phyloP scores from a whole-genome alignment of 2,113 vertebrate species.

The Nettapus auritus region DNA sequence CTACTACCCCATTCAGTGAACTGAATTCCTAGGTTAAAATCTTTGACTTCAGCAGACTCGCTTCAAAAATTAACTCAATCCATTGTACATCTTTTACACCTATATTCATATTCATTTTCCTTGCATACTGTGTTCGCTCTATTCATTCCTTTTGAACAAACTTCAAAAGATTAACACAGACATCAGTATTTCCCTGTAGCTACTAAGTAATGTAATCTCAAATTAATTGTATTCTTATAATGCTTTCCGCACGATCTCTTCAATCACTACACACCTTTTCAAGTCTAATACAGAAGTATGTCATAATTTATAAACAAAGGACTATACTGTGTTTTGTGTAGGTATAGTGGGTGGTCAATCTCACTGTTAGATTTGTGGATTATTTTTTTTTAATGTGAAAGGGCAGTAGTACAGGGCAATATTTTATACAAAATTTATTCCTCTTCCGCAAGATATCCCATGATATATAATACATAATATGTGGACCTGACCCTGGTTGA shows the following conservation, averaged over 20 bases:
- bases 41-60: neutral
- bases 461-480: neutral
- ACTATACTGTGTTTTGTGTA: neutral
- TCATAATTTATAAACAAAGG: neutral
- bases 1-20: neutral
- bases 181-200: neutral
- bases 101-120: neutral
- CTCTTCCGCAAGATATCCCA: neutral
- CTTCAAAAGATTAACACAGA: conserved; percentile 19
- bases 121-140: neutral
- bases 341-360: neutral
- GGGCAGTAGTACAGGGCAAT: neutral
- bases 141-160: neutral
- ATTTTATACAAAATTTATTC: neutral
- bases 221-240: conserved; percentile 11
- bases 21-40: neutral
- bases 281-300: neutral
- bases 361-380: neutral
- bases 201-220: conserved; percentile 6
- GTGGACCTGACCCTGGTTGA: neutral
- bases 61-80: neutral
- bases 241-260: neutral
- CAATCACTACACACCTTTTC: neutral
- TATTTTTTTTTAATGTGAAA: neutral
- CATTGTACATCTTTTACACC: neutral